Evolutionary conservation across 2,797 vertebrate genomes (phyloP), one percentile per base, ranked within the genome.

Genomic region (Oophaga sylvatica): DNA sequence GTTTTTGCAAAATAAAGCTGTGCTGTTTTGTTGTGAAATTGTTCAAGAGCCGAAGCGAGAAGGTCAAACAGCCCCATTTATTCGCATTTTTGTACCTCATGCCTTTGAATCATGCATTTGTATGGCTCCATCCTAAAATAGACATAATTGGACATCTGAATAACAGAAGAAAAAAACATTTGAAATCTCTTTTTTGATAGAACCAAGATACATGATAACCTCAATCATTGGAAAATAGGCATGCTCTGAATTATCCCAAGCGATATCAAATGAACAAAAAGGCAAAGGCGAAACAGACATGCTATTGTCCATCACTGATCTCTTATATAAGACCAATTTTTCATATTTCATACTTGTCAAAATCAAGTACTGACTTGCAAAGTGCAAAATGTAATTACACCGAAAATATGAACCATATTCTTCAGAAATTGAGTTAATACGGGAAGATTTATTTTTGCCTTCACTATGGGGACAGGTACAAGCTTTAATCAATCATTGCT

Each of bases 261-360:
- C 26, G 31, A 11, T 31, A 67, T 57, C 57, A 45, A 80, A 78
- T 62, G 48, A 70, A 63, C 56, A 70, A 68, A 81, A 62, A 63
- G 35, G 71, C 71, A 77, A 35, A 71, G 13, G 59, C 22, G n/a
- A n/a, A 82, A 41, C 62, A 78, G 81, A 48, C 31, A 63, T 53
- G n/a, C 65, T 87, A 57, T 76, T 80, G 68, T 75, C 59, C 19
- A 26, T 19, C 45, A 81, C 19, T n/a, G 45, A 22, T 35, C 68
- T 75, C 31, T 80, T 75, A 67, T 81, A 73, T 67, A 56, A 41
- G 26, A 35, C 15, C 70, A 31, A 73, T 57, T 75, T 63, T 67
- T 20, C 19, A 22, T 83, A 57, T 83, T 83, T 71, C 56, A 83
- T 57, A 71, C 80, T 85, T 84, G 41, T 73, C 35, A 80, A 81